phyloP scores from a whole-genome alignment of 2,113 vertebrate species.

The Myotis brandtii region DNA sequence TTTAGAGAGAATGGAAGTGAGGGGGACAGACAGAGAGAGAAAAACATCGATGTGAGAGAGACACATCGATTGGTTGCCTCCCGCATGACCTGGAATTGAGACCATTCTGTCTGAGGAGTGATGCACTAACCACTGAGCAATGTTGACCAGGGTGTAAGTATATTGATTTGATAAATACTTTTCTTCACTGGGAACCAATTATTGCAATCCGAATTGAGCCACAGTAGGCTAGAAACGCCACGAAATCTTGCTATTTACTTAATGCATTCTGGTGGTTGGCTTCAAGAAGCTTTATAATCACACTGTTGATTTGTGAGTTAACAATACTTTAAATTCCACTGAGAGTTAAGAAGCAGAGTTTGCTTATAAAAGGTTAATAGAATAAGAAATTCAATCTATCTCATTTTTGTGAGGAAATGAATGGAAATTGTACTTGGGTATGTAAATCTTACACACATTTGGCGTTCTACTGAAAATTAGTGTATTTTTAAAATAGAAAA shows the following conservation, averaged over 20 bases:
- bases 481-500: slow-evolving; percentile 61
- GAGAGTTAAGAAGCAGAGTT: slow-evolving; percentile 4
- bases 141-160: neutral
- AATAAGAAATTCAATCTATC: slow-evolving; percentile 63
- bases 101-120: too few relatives aligned
- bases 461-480: slow-evolving; percentile 14
- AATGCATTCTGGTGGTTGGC: slow-evolving; percentile 23
- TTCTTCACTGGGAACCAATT: slow-evolving; percentile 70
- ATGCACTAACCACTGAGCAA: too few relatives aligned
- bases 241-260: slow-evolving; percentile 58
- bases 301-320: slow-evolving; percentile 58
- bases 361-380: slow-evolving; percentile 70
- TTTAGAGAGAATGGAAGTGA: too few relatives aligned
- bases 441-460: slow-evolving; percentile 49
- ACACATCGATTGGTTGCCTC: too few relatives aligned
- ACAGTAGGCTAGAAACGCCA: slow-evolving; percentile 56
- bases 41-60: too few relatives aligned
- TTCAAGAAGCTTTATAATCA: neutral
- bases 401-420: slow-evolving; percentile 67
- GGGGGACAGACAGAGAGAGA: too few relatives aligned
- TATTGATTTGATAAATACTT: slow-evolving; percentile 73
- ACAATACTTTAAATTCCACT: slow-evolving; percentile 64
- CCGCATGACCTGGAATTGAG: too few relatives aligned
- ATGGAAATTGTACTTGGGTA: slow-evolving; percentile 47
- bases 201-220: slow-evolving; percentile 44